Base-by-base conservation (phyloP, 2,888 invertebrate genomes). In the Andrena bicolor region DNA sequence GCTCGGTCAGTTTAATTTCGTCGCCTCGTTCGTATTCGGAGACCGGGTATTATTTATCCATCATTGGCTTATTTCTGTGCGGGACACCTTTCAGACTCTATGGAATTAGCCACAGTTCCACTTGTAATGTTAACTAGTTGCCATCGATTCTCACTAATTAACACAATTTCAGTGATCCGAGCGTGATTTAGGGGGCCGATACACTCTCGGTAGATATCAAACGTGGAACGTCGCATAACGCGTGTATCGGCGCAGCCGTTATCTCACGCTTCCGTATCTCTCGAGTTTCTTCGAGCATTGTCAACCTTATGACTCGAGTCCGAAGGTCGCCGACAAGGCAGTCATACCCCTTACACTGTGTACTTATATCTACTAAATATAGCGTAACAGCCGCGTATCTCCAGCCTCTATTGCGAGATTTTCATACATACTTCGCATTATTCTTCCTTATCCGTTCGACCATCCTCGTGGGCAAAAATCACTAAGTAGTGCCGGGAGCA, bases 301-400 rank as follows among this genome's bases (percentile, higher is more conserved):
- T 81, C 87, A 72, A 80, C 76, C 78, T 80, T 83, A 77, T 41
- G 85, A 84, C 76, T 78, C 65, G 71, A 75, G 87, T 86, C 76
- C 88, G 87, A 88, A 87, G 88, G 87, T 87, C 82, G 75, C 6
- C 10, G 10, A n/a, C 2, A 69, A 30, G 32, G 48, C 65, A 13
- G 1, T n/a, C 49, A 28, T 7, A 0, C 71, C n/a, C 4, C 4
- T 41, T 3, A 20, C 32, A 28, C 28, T 28, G 3, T 10, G 7
- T 41, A 4, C 35, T 41, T 13, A 13, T 41, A 41, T 41, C 16
- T 41, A 41, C 16, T 5, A 41, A 41, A 16, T 41, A 41, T 41
- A 41, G 35, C 13, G 35, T 5, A 56, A 53, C 10, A 58, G 4
- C 7, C 7, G n/a, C 26, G 35, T 63, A 63, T 68, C 73, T 73